A percentile compares a stretch with the other conserved stretches of the same genome.
These are phyloP conservation scores for Cryptus armator DNA, from an alignment of 2,888 invertebrate species.

Conservation along the genomic window DNA sequence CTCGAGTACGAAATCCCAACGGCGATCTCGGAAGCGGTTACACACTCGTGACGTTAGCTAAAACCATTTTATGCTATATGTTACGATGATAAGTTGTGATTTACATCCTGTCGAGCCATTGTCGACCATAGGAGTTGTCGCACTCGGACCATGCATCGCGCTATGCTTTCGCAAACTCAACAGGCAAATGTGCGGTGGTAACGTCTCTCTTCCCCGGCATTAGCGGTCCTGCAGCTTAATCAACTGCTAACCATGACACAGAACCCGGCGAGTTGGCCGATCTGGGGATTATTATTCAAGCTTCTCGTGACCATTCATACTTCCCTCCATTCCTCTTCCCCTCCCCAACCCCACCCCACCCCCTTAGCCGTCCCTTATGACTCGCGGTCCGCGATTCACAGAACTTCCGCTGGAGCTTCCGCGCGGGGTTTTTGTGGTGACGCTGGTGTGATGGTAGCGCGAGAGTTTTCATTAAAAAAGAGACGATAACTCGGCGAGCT, in stretches of 20 bases:
- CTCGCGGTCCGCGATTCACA: constrained; percentile 8
- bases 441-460: neutral
- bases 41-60: neutral
- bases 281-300: constrained; percentile 73
- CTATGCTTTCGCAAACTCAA: constrained; percentile 12
- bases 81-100: constrained; percentile 40
- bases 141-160: neutral
- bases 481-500: constrained; percentile 39
- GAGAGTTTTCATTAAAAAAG: constrained; percentile 45
- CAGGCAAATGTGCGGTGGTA: constrained; percentile 50
- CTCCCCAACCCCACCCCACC: neutral
- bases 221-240: constrained; percentile 70
- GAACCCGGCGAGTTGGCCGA: constrained; percentile 65
- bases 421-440: constrained; percentile 10
- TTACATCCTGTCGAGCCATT: constrained; percentile 9
- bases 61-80: constrained; percentile 10
- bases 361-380: constrained; percentile 10
- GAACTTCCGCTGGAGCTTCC: constrained; percentile 5
- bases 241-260: constrained; percentile 71
- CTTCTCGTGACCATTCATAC: constrained; percentile 53
- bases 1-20: neutral
- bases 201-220: constrained; percentile 70
- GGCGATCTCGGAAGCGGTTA: neutral
- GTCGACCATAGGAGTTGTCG: neutral
- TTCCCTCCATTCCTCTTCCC: neutral